phyloP scores from a whole-genome alignment of 2,113 vertebrate genomes.

The Gallinago jamesoni region DNA sequence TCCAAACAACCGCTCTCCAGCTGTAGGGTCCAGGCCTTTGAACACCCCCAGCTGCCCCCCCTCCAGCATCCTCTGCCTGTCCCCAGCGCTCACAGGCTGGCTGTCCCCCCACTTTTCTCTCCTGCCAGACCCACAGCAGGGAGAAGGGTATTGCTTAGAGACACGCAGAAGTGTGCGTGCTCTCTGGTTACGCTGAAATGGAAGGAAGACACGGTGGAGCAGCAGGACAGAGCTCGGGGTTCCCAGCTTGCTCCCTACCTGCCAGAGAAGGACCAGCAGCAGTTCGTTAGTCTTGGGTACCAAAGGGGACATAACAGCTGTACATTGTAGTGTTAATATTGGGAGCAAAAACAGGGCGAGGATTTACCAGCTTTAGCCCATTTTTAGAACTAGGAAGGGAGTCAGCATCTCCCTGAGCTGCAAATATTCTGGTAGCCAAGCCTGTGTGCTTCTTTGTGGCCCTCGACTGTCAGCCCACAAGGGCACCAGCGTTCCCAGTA shows the following conservation, averaged over 20 bases:
- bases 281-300: neutral
- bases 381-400: neutral
- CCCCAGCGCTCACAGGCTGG: neutral
- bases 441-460: neutral
- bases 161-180: fast-evolving
- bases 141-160: constrained; percentile 40
- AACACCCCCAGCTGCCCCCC: neutral
- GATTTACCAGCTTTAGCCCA: neutral
- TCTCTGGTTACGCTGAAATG: neutral
- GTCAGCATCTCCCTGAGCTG: neutral
- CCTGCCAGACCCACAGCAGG: neutral
- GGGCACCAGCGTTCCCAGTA: neutral
- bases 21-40: neutral
- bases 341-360: neutral
- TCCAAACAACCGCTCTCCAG: neutral
- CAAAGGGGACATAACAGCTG: neutral
- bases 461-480: neutral
- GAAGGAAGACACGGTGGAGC: constrained; percentile 38
- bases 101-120: neutral
- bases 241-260: neutral
- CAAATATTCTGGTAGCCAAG: neutral
- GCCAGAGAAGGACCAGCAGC: constrained; percentile 7
- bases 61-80: neutral
- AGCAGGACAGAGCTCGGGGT: neutral
- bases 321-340: neutral